Base-by-base conservation (phyloP, 2,888 invertebrate genomes). In the Tetranychus truncatus region DNA sequence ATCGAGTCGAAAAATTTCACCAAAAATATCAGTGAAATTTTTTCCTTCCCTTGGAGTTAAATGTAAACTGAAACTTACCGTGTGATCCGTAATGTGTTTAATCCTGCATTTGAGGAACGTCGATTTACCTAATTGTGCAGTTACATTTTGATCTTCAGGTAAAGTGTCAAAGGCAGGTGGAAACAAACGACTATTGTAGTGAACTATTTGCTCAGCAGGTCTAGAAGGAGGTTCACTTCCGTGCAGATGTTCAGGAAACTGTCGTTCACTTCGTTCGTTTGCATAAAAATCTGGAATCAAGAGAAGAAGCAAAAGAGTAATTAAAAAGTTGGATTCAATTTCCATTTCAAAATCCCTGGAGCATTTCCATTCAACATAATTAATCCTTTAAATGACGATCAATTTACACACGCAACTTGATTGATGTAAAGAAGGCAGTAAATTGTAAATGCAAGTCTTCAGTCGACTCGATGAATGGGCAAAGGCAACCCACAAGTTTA, bases 121-220 rank as follows among this genome's bases (percentile, higher is more conserved):
- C 20, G 74, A 67, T 74, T 74, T 74, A 11, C 74, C 74, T 45
- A 74, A 69, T 21, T 74, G 74, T 15, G 74, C 74, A 74, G 74
- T 74, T 45, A 74, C 69, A 45, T 74, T 74, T 45, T 21, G 11
- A 21, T 66, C 45, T 79, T 66, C 44, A 46, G 78, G 78, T 8
- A 34, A 9, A 1, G 67, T 66, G 20, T 74, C 74, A 69, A 74
- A 74, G 67, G 66, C 66, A 20, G 74, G 74, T 44, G 44, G 66
- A 44, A 15, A 74, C 34, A 45, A 20, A 6, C 67, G 74, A 34
- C 66, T 69, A 18, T 21, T 21, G 67, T 66, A 74, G 11, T 74
- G 69, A 18, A 69, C 44, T 20, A 21, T 67, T 55, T 24, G 24
- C 24, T 24, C 24, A 24, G 24, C 24, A 15, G 73, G 73, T 15